phyloP scores from a whole-genome alignment of 2,797 vertebrate species.

The Heteromormyrus szaboi region DNA sequence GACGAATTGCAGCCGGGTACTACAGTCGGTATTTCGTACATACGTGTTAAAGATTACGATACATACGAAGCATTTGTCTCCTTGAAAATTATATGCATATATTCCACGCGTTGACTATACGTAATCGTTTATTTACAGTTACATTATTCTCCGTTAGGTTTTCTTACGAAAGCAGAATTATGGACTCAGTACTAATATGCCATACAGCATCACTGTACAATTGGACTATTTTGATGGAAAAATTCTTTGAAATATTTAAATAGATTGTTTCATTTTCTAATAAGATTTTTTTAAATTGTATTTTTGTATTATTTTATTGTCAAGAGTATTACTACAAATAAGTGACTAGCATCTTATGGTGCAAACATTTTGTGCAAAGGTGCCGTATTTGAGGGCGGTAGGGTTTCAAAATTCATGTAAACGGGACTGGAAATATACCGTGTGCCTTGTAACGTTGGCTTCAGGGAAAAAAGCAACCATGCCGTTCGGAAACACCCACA shows the following conservation, averaged over 20 bases:
- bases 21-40: not conserved
- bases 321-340: not conserved
- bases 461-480: constrained; percentile 66
- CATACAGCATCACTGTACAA: not conserved
- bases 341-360: not conserved
- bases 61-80: not conserved
- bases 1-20: not conserved
- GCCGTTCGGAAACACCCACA: constrained; percentile 95
- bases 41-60: not conserved
- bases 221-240: not conserved
- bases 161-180: not conserved
- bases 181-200: not conserved
- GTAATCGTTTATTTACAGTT: not conserved
- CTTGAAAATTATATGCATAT: not conserved
- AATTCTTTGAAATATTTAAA: not conserved
- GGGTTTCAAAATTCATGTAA: not conserved
- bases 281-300: not conserved
- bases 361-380: not conserved
- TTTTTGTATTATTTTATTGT: not conserved
- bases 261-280: not conserved
- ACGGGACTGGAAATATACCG: not conserved
- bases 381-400: not conserved
- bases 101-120: not conserved
- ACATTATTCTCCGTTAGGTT: not conserved
- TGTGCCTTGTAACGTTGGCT: constrained; percentile 25